Evolutionary conservation across 2,113 vertebrate species (phyloP).

Genomic region (Scomber colias): DNA sequence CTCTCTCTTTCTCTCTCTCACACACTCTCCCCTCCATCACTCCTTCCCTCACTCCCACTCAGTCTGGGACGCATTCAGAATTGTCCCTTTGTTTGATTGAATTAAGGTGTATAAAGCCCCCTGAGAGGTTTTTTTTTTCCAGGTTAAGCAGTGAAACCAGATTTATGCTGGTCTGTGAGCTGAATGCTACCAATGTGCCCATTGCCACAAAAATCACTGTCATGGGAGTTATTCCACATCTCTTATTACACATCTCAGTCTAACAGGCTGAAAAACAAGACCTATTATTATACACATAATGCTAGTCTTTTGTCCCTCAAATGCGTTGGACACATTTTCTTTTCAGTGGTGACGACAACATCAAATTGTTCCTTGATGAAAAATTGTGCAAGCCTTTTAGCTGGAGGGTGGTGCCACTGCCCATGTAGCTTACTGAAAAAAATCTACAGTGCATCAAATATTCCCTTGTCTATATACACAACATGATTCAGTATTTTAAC

Average conservation of each 20-base stretch:
- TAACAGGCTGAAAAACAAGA: conserved; percentile 1
- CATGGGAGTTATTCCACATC: conserved; percentile 22
- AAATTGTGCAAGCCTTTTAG: neutral
- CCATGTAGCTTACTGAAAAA: neutral
- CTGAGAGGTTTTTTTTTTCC: neutral
- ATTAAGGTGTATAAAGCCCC: conserved; percentile 8
- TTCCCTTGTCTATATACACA: neutral
- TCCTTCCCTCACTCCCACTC: conserved; percentile 37
- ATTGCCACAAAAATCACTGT: neutral
- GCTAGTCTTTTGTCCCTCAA: neutral
- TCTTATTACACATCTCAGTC: conserved; percentile 14
- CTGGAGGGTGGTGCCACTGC: too few species aligned
- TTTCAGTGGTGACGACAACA: neutral
- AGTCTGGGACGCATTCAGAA: conserved; percentile 19
- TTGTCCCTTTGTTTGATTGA: conserved; percentile 26
- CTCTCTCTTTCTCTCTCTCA: conserved; percentile 4
- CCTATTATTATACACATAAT: conserved; percentile 6
- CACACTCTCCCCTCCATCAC: conserved; percentile 13
- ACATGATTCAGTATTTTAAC: neutral
- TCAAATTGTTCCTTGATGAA: neutral
- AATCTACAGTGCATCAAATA: neutral
- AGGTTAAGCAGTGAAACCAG: neutral
- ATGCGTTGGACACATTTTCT: conserved; percentile 1
- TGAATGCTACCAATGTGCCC: neutral
- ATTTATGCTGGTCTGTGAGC: neutral